Evolutionary conservation across 2,113 vertebrate genomes (phyloP), one percentile per base, ranked within the genome.

Genomic region (Solea solea): DNA sequence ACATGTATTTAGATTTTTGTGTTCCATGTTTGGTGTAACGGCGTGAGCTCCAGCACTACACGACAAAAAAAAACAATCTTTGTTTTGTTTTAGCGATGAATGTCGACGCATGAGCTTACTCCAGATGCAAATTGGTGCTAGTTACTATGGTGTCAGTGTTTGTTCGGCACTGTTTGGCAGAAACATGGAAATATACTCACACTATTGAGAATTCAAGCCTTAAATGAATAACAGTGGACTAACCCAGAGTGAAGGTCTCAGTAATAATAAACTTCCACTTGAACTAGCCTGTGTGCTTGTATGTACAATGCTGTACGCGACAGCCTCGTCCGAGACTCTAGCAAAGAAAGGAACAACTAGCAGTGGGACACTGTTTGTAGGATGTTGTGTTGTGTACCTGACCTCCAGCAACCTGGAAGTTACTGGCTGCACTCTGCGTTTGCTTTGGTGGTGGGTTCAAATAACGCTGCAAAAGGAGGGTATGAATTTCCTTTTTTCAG

Each of bases 371-470:
- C 61, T 76, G 77, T 79, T 69, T 64, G 52, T 56, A 64, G 73
- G 75, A 81, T 50, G 51, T 56, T 1, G 15, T 63, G 51, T 72
- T 76, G 80, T 91, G 86, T 85, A 81, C 72, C 76, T 78, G 80
- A 85, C 69, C 68, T 74, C 54, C 39, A 39, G 75, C 51, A 21
- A 21, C 21, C 15, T 72, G 60, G 10, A 60, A 64, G 63, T 56
- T 40, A 39, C 58, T 57, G 15, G 73, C 67, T 65, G 54, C 62
- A 56, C 39, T 63, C 59, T 50, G 39, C 39, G 13, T 67, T 83
- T 68, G 56, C 67, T 84, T 85, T 80, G 88, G 88, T 87, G 86
- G 72, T 51, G 80, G 88, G 80, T 74, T 89, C 46, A 79, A 82
- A 80, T 79, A 78, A 80, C 84, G 48, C 85, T 81, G 83, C 76